phyloP scores from a whole-genome alignment of 2,797 vertebrate genomes.

The Antrozous pallidus region DNA sequence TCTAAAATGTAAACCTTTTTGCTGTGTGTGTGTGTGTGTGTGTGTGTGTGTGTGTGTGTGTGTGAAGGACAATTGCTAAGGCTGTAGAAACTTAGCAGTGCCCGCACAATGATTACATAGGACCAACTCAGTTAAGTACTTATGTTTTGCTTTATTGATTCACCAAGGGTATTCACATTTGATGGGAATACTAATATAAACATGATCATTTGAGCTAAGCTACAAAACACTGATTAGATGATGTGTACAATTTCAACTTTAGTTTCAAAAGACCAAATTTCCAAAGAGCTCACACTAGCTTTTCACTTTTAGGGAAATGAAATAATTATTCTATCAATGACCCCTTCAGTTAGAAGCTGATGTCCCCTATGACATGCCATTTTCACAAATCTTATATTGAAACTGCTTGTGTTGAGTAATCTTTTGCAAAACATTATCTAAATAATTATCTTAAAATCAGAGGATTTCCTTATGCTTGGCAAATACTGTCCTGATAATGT shows the following conservation, averaged over 20 bases:
- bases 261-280: slow-evolving; percentile 56
- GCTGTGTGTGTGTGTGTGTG: no score
- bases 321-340: slow-evolving; percentile 38
- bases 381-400: slow-evolving; percentile 49
- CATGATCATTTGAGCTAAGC: background rate
- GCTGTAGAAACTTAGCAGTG: background rate
- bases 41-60: no score
- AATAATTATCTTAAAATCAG: slow-evolving; percentile 32
- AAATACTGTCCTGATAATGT: slow-evolving; percentile 15
- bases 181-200: slow-evolving; percentile 19
- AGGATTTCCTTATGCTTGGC: slow-evolving; percentile 11
- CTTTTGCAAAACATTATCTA: slow-evolving; percentile 35
- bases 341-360: slow-evolving; percentile 9
- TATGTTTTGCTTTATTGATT: slow-evolving; percentile 30
- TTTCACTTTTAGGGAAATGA: background rate
- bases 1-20: background rate
- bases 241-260: slow-evolving; percentile 42
- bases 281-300: background rate
- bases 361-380: background rate
- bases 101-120: background rate
- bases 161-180: slow-evolving; percentile 2
- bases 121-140: background rate
- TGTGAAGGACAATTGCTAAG: background rate
- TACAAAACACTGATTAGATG: slow-evolving; percentile 44
- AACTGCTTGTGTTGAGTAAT: background rate